Percentiles rank a stretch among this genome's conserved stretches.
These are phyloP conservation scores for Dynastes tityus DNA, from an alignment of 2,888 invertebrate species.

Conservation along the genomic window DNA sequence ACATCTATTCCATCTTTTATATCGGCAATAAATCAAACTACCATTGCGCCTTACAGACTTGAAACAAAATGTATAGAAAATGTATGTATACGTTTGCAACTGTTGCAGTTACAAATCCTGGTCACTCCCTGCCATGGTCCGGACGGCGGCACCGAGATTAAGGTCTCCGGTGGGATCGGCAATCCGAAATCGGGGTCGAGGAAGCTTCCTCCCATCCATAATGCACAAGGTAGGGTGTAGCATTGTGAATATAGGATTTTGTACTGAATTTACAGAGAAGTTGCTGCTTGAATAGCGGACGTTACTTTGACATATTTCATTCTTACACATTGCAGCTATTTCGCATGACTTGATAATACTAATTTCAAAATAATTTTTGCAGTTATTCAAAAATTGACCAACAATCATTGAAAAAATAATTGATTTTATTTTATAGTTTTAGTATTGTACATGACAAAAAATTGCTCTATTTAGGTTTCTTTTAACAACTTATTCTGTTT, in stretches of 20 bases:
- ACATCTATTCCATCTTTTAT: too few species aligned
- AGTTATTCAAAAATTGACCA: too few species aligned
- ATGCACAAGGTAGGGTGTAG: conserved; percentile 51
- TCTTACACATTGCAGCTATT: too few species aligned
- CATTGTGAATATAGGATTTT: neutral
- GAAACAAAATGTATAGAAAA: neutral
- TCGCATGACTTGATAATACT: too few species aligned
- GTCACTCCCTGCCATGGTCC: conserved; percentile 62
- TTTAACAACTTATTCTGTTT: too few species aligned
- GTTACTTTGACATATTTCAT: too few species aligned
- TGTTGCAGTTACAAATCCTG: conserved; percentile 64
- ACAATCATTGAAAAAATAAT: too few species aligned
- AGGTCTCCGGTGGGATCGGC: conserved; percentile 64
- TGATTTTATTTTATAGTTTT: too few species aligned
- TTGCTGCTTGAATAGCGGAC: neutral
- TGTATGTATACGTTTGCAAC: conserved; percentile 15
- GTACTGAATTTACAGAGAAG: neutral
- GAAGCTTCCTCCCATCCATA: conserved; percentile 56
- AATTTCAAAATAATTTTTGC: too few species aligned
- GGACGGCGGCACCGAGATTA: conserved; percentile 64
- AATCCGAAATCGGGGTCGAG: conserved; percentile 50
- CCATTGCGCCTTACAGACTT: neutral
- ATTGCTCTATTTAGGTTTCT: too few species aligned
- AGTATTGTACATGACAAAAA: too few species aligned
- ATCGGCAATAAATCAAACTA: neutral